Base-by-base conservation (phyloP, 2,888 invertebrate species). In the Lycophotia porphyrea region DNA sequence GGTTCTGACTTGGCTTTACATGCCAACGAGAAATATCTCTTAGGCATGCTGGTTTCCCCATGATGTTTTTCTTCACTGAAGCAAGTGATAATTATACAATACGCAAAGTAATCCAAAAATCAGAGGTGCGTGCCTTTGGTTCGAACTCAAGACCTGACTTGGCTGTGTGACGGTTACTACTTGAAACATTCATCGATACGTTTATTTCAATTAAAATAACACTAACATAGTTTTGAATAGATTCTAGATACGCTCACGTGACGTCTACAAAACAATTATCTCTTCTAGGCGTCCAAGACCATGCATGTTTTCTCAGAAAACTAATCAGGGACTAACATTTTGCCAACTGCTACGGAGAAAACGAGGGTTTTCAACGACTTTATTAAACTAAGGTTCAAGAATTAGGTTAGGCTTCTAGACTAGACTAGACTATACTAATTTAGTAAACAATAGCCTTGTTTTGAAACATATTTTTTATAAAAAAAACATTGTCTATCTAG, bases 371-470 rank as follows among this genome's bases (percentile, higher is more conserved):
- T 31, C 21, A 52, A 39, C 21, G 5, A 21, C 21, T 52, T 74
- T 31, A 74, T 73, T 24, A 52, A 52, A 72, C 31, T 31, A 11
- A 42, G 15, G 21, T 27, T 9, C 4, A 27, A 42, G 42, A 42
- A 74, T 11, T 52, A 31, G 18, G 0, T 39, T 24, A 67, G 9
- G 9, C 18, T 27, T 7, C 27, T 36, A 24, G 47, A 71, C 36
- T 72, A 15, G n/a, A 44, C 27, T 36, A 24, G 47, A 71, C 36
- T 72, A 15, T 34, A 44, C 31, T 15, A 36, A 27, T 72, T 27
- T 36, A 11, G 21, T 9, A 21, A 3, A 27, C 66, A 24, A 39
- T 27, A 11, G 24, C 11, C 0, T 68, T 31, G 31, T 68, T 69
- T 69, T 31, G 18, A 42, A 58, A 8, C 3, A 31, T 8, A 3